Conservation (phyloP, 2,113 vertebrate species). For the Silurus glanis region DNA sequence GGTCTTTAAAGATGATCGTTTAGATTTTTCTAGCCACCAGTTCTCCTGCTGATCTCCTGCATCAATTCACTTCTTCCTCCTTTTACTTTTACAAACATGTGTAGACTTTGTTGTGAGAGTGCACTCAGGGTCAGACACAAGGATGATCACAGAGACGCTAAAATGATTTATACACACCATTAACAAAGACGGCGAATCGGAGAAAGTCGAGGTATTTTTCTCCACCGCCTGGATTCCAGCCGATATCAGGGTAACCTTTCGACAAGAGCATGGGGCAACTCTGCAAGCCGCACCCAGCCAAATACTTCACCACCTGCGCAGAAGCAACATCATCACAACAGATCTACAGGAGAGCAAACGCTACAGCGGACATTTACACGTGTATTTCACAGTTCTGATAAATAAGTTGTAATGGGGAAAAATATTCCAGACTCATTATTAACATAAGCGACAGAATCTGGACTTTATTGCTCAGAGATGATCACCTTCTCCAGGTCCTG, state of each 20-base stretch:
- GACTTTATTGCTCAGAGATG: neutral
- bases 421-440: neutral
- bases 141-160: neutral
- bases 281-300: slow-evolving; percentile 89
- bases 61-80: neutral
- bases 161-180: slow-evolving; percentile 64
- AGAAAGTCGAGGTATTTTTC: slow-evolving; percentile 92
- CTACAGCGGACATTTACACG: neutral
- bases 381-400: neutral
- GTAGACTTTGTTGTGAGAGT: neutral
- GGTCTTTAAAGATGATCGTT: neutral
- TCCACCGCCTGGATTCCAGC: slow-evolving; percentile 92
- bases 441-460: neutral
- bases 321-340: neutral
- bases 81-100: neutral
- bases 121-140: no score
- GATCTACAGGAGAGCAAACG: neutral
- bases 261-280: slow-evolving; percentile 88
- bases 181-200: slow-evolving; percentile 90
- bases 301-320: slow-evolving; percentile 85
- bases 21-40: neutral
- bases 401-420: neutral
- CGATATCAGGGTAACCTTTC: slow-evolving; percentile 91
- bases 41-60: neutral
- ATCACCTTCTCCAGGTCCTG: slow-evolving; percentile 91